Base-by-base conservation (phyloP, 2,797 vertebrate genomes). In the Botia almorhae region DNA sequence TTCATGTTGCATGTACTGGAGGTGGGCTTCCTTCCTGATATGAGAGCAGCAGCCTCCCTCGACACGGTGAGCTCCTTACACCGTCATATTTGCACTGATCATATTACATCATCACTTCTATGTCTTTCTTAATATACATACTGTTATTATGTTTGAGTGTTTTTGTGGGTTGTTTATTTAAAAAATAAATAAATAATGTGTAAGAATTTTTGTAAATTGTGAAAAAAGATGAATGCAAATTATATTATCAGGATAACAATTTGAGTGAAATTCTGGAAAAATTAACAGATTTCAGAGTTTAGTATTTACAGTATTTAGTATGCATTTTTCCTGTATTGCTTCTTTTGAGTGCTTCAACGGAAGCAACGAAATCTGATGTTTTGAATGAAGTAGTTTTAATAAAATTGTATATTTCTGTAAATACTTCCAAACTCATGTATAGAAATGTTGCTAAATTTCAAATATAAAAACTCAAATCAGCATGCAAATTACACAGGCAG, bases 11-110 rank as follows among this genome's bases (percentile, higher is more conserved):
- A 96, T 0, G 95, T 99, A 43, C 92, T 99, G 80, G 97, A 99
- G 36, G 96, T 99, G 6, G 97, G 97, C 60, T 99, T 98, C 91
- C 91, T 99, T 87, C 97, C 97, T 0, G 97, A 99, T 89, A 97
- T 99, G 97, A 94, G 97, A 73, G 97, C 97, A 0, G 89, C 96
- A 0, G 97, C 97, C 7, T 98, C 97, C 1, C 90, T 99, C 70
- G 97, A 98, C 89, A 98, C 97, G 7, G 97, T 98, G 80, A 95
- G 96, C 21, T 67, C 2, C 33, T 33, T 26, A 43, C 7, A 56
- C 8, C 11, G 10, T 51, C 21, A 17, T 5, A 33, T 33, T 0
- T 33, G 4, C 33, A 33, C 33, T 33, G 33, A 56, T n/a, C 10
- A 58, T 33, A 64, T 76, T 43, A 67, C 1, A 76, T 75, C 7